phyloP scores from a whole-genome alignment of 2,888 invertebrate species.

The Siphonodentalium dalli region DNA sequence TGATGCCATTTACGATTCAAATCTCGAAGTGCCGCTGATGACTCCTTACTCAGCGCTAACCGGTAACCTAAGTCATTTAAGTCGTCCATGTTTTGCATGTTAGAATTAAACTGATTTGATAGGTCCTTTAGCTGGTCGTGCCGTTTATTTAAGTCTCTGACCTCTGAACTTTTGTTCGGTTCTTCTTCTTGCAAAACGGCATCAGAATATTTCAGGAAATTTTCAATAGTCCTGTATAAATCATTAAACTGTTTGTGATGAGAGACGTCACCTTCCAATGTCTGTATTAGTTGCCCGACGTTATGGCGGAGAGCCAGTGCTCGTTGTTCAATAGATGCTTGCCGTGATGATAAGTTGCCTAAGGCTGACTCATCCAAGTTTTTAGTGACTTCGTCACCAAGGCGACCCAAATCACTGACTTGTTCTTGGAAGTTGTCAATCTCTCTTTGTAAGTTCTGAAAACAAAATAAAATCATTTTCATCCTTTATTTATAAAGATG shows the following conservation, averaged over 20 bases:
- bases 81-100: conserved; percentile 45
- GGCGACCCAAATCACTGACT: conserved; percentile 67
- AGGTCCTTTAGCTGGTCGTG: conserved; percentile 47
- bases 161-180: conserved; percentile 46
- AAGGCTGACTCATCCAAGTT: conserved; percentile 54
- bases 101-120: conserved; percentile 45
- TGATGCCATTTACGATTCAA: conserved; percentile 57
- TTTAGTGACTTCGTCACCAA: conserved; percentile 52
- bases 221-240: conserved; percentile 42
- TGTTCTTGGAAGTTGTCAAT: conserved; percentile 48
- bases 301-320: conserved; percentile 46
- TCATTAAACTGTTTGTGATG: conserved; percentile 46
- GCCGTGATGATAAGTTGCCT: conserved; percentile 48
- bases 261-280: conserved; percentile 42
- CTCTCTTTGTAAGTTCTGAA: conserved; percentile 51
- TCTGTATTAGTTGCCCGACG: conserved; percentile 42
- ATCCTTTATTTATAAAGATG: conserved; percentile 1
- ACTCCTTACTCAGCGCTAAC: conserved; percentile 47
- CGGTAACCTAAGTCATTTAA: conserved; percentile 59
- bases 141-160: conserved; percentile 35
- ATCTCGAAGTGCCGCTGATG: conserved; percentile 45
- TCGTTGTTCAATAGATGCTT: conserved; percentile 52
- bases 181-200: conserved; percentile 42
- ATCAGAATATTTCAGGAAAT: conserved; percentile 47
- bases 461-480: conserved; percentile 22